Conservation (phyloP, 2,888 invertebrate species). For the Nasonovia ribisnigri region DNA sequence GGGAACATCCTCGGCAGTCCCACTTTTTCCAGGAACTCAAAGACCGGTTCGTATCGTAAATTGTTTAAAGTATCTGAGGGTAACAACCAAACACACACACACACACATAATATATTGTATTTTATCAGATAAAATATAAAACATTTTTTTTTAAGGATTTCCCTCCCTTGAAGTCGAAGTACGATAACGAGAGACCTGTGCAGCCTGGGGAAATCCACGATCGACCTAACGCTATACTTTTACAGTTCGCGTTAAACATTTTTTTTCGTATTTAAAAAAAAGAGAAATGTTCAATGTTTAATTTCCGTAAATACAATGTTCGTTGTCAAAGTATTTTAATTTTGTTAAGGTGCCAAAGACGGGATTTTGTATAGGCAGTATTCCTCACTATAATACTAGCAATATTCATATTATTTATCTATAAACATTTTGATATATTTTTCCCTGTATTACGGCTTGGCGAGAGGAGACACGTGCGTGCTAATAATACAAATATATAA, state of each 20-base stretch:
- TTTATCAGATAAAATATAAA: background rate
- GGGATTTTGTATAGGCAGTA: too few relatives aligned
- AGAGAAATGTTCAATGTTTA: too few relatives aligned
- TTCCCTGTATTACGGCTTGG: background rate
- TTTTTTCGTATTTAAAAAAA: too few relatives aligned
- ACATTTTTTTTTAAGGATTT: too few relatives aligned
- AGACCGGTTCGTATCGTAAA: constrained; percentile 67
- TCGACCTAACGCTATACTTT: too few relatives aligned
- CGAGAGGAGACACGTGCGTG: background rate
- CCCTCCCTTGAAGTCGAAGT: too few relatives aligned
- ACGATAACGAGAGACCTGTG: too few relatives aligned
- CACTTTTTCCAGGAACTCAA: constrained; percentile 66
- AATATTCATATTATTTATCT: background rate
- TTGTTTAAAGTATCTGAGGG: constrained; percentile 67
- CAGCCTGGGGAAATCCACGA: too few relatives aligned
- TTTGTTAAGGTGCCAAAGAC: too few relatives aligned
- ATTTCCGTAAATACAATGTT: too few relatives aligned
- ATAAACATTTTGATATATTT: background rate
- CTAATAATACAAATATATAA: background rate
- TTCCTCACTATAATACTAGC: background rate
- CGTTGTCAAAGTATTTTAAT: too few relatives aligned
- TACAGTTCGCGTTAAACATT: too few relatives aligned
- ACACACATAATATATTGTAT: background rate
- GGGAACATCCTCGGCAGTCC: constrained; percentile 67
- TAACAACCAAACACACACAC: background rate